Percentiles rank a stretch among this genome's conserved stretches.
Evolutionary conservation across 1,140 invertebrate species (phyloP).

Genomic region (Drosophila ambigua): DNA sequence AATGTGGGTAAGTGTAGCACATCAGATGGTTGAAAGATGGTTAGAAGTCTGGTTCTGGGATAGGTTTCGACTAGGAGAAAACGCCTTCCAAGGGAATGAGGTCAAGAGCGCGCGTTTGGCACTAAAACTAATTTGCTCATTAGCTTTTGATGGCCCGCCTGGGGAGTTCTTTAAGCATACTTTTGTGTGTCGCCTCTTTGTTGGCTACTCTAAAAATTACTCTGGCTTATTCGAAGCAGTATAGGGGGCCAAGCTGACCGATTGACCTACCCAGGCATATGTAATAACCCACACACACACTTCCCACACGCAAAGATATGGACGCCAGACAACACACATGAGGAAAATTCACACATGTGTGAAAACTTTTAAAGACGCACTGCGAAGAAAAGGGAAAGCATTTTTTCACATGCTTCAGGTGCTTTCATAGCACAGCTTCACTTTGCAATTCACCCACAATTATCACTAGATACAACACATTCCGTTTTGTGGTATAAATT

Average conservation of each 20-base stretch:
- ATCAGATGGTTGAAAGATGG: constrained; percentile 9
- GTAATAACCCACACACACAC: constrained; percentile 54
- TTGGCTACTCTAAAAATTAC: constrained; percentile 32
- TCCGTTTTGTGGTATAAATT: constrained; percentile 9
- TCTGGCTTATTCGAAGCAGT: not conserved
- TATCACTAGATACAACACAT: constrained; percentile 15
- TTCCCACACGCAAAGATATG: constrained; percentile 14
- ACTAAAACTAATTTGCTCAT: constrained; percentile 59
- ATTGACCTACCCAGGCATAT: constrained; percentile 80
- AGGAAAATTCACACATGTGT: constrained; percentile 13
- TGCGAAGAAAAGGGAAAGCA: constrained; percentile 63
- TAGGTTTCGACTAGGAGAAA: constrained; percentile 5
- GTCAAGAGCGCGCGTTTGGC: constrained; percentile 68
- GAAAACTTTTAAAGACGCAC: constrained; percentile 65
- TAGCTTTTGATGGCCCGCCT: constrained; percentile 54
- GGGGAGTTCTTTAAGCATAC: constrained; percentile 52
- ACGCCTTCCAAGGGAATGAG: constrained; percentile 32
- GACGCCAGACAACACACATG: constrained; percentile 34
- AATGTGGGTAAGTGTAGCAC: constrained; percentile 20
- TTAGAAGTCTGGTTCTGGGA: not conserved
- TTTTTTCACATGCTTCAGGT: constrained; percentile 5
- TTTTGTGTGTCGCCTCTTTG: constrained; percentile 33
- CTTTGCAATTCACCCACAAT: not conserved
- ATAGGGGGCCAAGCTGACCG: constrained; percentile 45
- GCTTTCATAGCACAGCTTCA: not conserved